Evolutionary conservation across 23 tunicate genomes (phyloP), one percentile per base, ranked within the genome.

Genomic region (Ascidia mentula): DNA sequence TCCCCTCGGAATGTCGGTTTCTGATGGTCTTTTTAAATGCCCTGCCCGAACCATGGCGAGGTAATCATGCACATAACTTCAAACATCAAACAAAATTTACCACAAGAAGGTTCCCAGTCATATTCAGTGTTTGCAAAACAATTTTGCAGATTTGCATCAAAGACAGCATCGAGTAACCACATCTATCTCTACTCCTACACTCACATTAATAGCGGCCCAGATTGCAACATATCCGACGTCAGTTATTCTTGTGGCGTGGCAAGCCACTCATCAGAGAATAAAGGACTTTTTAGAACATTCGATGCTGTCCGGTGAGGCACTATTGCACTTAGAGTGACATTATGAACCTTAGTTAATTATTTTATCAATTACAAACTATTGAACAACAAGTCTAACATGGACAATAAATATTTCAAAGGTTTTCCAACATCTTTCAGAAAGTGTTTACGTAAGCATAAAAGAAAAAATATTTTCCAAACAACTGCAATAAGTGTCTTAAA

Each of bases 21-120:
- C 87, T 17, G 86, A 88, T 77, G 31, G 83, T 69, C 36, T 81
- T 32, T 88, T 88, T 42, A 78, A 76, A 35, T 88, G 93, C 53
- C 93, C 93, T n/a, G 77, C 75, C 40, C 38, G 85, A 34, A 69
- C 80, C 0, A 32, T 88, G 60, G 87, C 86, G 12, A 72, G 93
- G 93, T 82, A 32, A 73, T 9, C n/a, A n/a, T n/a, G n/a, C 4
- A 53, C 53, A 53, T 20, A 53, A 53, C 1, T 53, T 5, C n/a
- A n/a, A n/a, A n/a, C n/a, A n/a, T n/a, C n/a, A n/a, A n/a, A n/a
- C n/a, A n/a, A n/a, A n/a, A n/a, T n/a, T n/a, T n/a, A n/a, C n/a
- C n/a, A n/a, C n/a, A n/a, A n/a, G n/a, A n/a, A n/a, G n/a, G n/a
- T n/a, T n/a, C n/a, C n/a, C n/a, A n/a, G n/a, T n/a, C n/a, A n/a